A percentile compares a stretch with the other conserved stretches of the same genome.
Evolutionary conservation across 2,888 invertebrate genomes (phyloP).

Genomic region (Tetranychus truncatus): DNA sequence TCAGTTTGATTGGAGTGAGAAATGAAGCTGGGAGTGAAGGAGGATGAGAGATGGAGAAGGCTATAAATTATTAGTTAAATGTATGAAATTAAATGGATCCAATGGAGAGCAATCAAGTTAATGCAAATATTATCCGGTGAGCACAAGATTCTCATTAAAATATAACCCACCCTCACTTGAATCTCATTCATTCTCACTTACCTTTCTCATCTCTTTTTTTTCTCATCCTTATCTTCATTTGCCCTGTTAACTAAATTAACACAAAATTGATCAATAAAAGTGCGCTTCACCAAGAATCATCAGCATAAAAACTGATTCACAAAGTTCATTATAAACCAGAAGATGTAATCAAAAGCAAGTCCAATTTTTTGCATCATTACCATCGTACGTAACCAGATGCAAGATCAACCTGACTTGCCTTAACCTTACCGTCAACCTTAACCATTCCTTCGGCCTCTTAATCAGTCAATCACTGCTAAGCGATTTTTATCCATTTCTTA

Average conservation of each 20-base stretch:
- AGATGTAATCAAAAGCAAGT: too few relatives aligned
- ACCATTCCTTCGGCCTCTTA: too few relatives aligned
- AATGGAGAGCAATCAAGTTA: constrained; percentile 1
- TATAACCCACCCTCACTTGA: neutral
- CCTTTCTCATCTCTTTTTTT: neutral
- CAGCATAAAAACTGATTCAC: neutral
- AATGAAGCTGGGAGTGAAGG: neutral
- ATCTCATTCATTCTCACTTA: neutral
- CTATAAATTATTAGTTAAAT: neutral
- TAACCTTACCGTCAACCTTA: too few relatives aligned
- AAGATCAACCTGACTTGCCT: too few relatives aligned
- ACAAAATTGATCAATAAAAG: neutral
- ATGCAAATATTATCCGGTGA: neutral
- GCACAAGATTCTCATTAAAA: neutral
- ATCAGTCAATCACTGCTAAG: too few relatives aligned
- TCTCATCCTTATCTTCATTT: neutral
- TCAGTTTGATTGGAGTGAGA: neutral
- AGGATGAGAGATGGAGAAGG: neutral
- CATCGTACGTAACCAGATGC: too few relatives aligned
- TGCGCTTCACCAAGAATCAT: neutral
- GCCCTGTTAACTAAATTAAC: neutral
- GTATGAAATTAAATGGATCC: constrained; percentile 1
- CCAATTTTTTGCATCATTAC: too few relatives aligned
- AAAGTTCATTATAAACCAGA: too few relatives aligned
- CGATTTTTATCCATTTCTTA: too few relatives aligned